Evolutionary conservation across 2,113 vertebrate genomes (phyloP), one percentile per base, ranked within the genome.

Genomic region (Osmerus eperlanus): DNA sequence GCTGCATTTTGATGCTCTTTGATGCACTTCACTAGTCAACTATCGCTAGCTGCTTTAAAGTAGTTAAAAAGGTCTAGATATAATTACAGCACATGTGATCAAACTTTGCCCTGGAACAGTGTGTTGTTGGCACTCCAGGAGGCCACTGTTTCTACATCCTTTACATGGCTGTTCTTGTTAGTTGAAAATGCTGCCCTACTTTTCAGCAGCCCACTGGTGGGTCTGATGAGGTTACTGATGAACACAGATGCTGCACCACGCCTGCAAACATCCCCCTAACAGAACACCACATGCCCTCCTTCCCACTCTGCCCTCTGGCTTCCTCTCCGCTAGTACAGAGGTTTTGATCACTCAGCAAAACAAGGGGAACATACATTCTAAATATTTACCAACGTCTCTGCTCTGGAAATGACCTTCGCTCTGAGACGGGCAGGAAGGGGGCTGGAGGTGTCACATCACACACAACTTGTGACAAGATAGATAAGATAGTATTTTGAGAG

Each of bases 381-480:
- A 90, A 89, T 84, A 90, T 89, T 86, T 76, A 90, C 21, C 29
- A 70, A 58, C 41, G 76, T 56, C 55, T 77, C 71, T 71, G 76
- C 83, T 47, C 74, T 82, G 74, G 79, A 82, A 36, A 65, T 25
- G 51, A 87, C 82, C 84, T 25, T n/a, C 78, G 47, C 81, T 71
- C 8, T 72, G 84, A 82, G 84, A 85, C 66, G 63, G 59, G 1
- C 14, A 70, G 8, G 21, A 25, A 56, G 80, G 65, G 68, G 19
- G 61, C 77, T 2, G 54, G n/a, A 56, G 54, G 16, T 56, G 54
- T 47, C 41, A 47, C 41, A 4, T 36, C 32, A 28, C 25, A 28
- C 25, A 28, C 25, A 28, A 28, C 41, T 47, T 5, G 41, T 47
- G 41, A 47, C 9, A 12, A 47, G n/a, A n/a, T n/a, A n/a, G n/a